These are phyloP conservation scores for Linurgus olivaceus DNA, from an alignment of 2,797 vertebrate species.

Conservation along the genomic window DNA sequence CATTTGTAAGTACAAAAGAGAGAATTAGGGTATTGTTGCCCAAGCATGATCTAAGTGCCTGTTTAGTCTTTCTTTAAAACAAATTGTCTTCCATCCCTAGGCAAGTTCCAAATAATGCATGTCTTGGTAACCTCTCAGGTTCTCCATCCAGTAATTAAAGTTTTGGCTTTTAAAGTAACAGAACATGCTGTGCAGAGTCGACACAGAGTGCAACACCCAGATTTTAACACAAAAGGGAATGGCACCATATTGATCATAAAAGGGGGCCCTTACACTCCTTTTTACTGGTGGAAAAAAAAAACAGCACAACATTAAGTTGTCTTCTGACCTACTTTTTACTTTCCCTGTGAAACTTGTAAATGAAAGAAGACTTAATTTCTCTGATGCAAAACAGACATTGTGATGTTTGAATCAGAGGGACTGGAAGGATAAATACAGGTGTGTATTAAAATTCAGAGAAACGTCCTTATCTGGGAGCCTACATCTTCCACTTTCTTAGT, in stretches of 20 bases:
- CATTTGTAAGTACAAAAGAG: neutral
- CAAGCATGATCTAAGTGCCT: neutral
- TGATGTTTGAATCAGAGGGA: neutral
- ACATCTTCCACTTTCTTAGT: conserved; percentile 30
- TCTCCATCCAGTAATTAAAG: neutral
- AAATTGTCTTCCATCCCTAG: neutral
- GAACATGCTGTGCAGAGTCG: neutral
- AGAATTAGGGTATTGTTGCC: neutral
- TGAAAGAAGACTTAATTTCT: conserved; percentile 3
- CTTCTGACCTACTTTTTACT: neutral
- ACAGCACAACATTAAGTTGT: neutral
- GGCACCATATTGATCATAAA: conserved; percentile 1
- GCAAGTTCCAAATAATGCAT: neutral
- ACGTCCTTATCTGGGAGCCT: neutral
- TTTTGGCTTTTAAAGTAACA: neutral
- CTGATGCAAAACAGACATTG: neutral
- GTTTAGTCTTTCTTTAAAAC: neutral
- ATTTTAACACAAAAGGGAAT: conserved; percentile 15
- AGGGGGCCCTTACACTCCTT: neutral
- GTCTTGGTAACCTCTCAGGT: neutral
- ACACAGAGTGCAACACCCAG: neutral
- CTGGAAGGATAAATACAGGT: conserved; percentile 39
- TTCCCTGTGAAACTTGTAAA: neutral
- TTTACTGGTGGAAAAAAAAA: neutral
- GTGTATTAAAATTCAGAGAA: conserved; percentile 59